Conservation (phyloP, 2,888 invertebrate species). For the Pachliopta kotzebuea region DNA sequence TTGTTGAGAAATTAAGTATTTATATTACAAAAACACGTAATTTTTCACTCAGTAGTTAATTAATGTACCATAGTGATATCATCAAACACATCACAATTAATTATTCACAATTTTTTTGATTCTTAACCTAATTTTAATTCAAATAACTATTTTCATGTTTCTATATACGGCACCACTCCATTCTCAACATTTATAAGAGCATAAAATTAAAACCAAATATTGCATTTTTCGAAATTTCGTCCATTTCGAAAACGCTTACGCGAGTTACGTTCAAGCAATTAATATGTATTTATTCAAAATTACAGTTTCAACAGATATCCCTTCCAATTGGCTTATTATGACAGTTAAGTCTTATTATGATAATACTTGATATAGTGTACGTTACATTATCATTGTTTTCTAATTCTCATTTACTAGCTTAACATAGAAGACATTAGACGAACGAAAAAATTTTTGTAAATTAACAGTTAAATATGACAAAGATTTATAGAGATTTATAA, state of each 20-base stretch:
- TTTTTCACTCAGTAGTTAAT: no score
- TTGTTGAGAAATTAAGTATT: no score
- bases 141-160: slow-evolving; percentile 3
- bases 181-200: background rate
- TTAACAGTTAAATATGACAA: no score
- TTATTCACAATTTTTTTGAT: background rate
- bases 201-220: slow-evolving; percentile 22
- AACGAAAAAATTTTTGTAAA: no score
- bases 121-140: background rate
- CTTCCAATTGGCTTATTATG: no score
- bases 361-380: slow-evolving; percentile 4
- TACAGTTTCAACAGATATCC: slow-evolving; percentile 14
- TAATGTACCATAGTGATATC: no score
- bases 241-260: slow-evolving; percentile 15
- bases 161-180: slow-evolving; percentile 15
- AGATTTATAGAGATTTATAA: no score
- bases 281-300: slow-evolving; percentile 17
- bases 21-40: no score
- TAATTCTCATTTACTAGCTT: no score
- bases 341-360: no score
- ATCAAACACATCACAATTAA: no score
- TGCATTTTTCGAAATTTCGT: slow-evolving; percentile 26
- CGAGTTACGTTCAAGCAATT: slow-evolving; percentile 2
- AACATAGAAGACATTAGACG: no score
- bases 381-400: background rate